Evolutionary conservation across 2,888 invertebrate genomes (phyloP), one percentile per base, ranked within the genome.

Genomic region (Nemapogon koenigi): DNA sequence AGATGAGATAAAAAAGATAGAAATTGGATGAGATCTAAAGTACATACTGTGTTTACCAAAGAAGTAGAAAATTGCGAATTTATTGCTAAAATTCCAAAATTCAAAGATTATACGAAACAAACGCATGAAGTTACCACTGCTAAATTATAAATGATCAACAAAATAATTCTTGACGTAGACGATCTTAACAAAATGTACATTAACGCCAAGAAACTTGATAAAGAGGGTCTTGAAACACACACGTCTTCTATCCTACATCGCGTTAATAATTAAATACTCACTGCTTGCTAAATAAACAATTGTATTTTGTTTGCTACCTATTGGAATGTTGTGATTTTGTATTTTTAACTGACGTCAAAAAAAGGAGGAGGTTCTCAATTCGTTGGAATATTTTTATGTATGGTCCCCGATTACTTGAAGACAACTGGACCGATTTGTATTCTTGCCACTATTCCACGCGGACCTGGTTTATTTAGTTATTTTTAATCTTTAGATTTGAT

Each of bases 201-300:
- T 19, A 33, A 19, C 33, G 27, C 25, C 16, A 37, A 37, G 28
- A 37, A 37, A 37, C 37, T 37, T 37, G 37, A 17, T 26, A 27
- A 36, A 36, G 36, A 35, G 37, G 37, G 37, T 30, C 17, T 16
- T 26, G 8, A 13, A 7, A 15, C 4, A 13, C 28, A 37, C 37
- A 37, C 37, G 28, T 37, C 37, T 37, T 37, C 26, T 11, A 26
- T 28, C 29, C 18, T 27, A 26, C 13, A 13, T 22, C 28, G 17
- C 11, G 11, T 37, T 16, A 37, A 37, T 37, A 25, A 37, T 37
- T 37, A 25, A 37, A 16, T 8, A 27, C 28, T 4, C n/a, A 10
- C n/a, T 11, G 14, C 28, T 27, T n/a, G 14, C 28, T n/a, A n/a
- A n/a, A n/a, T n/a, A n/a, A n/a, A n/a, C n/a, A n/a, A n/a, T n/a